These are phyloP conservation scores for Oreochromis aureus DNA, from an alignment of 2,113 vertebrate species.

Conservation along the genomic window DNA sequence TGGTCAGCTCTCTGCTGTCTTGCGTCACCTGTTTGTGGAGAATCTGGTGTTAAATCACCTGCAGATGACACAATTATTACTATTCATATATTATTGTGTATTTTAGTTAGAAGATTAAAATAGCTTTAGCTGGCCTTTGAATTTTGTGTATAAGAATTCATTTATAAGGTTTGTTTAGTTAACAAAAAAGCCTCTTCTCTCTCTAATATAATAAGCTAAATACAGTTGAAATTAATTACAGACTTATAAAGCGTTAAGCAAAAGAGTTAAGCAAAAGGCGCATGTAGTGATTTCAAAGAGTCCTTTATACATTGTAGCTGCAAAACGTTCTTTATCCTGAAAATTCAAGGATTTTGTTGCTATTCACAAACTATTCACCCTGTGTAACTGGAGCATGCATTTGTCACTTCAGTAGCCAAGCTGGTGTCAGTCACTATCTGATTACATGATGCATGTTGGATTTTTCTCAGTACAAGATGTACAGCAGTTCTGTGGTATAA, in stretches of 20 bases:
- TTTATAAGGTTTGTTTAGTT: not conserved
- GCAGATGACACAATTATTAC: not conserved
- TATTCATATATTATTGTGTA: not conserved
- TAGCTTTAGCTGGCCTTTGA: not conserved
- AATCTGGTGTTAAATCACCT: not conserved
- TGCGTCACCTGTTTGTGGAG: not conserved
- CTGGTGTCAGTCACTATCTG: not conserved
- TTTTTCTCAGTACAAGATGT: not conserved
- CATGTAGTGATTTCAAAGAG: not conserved
- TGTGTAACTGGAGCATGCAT: not conserved
- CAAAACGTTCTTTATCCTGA: not conserved
- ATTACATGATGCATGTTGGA: not conserved
- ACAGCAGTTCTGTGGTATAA: not conserved
- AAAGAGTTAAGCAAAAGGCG: not conserved
- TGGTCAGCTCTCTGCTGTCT: not conserved
- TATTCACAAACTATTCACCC: not conserved
- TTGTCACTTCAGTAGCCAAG: not conserved
- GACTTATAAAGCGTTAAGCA: not conserved
- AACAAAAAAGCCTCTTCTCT: not conserved
- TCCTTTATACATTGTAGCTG: not conserved
- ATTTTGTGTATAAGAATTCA: not conserved
- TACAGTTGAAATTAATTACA: not conserved
- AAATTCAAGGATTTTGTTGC: not conserved
- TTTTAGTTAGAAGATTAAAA: not conserved
- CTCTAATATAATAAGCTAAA: not conserved